These are phyloP conservation scores for Phlogophora meticulosa DNA, from an alignment of 2,888 invertebrate species.

Conservation along the genomic window DNA sequence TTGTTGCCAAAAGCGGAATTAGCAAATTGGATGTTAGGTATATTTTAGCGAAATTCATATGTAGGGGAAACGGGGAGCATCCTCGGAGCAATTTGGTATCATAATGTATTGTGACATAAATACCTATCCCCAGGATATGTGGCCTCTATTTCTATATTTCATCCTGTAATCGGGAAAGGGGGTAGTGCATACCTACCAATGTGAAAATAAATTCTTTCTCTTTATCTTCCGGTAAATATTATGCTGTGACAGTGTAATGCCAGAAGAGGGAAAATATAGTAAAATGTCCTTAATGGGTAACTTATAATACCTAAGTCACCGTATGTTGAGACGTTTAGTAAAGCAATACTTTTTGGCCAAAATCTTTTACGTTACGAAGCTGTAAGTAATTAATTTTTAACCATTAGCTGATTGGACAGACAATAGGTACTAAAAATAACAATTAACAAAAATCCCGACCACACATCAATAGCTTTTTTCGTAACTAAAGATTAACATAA, in stretches of 20 bases:
- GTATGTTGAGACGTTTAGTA: background rate
- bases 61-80: slow-evolving; percentile 30
- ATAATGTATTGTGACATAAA: slow-evolving; percentile 60
- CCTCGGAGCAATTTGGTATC: slow-evolving; percentile 43
- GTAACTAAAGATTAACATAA: slow-evolving; percentile 43
- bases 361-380: slow-evolving; percentile 1
- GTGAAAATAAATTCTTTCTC: slow-evolving; percentile 42
- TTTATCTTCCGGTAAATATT: slow-evolving; percentile 37
- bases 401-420: slow-evolving; percentile 24
- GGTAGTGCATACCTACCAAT: slow-evolving; percentile 22
- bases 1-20: slow-evolving; percentile 68
- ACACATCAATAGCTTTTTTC: slow-evolving; percentile 23
- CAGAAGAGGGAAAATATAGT: background rate
- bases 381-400: background rate
- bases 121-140: slow-evolving; percentile 38
- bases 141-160: slow-evolving; percentile 50
- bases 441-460: slow-evolving; percentile 1
- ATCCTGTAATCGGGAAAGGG: slow-evolving; percentile 44
- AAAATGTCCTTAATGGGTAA: background rate
- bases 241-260: background rate
- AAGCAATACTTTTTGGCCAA: slow-evolving; percentile 14
- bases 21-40: slow-evolving; percentile 61
- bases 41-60: slow-evolving; percentile 44
- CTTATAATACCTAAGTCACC: too few relatives aligned
- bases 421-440: slow-evolving; percentile 21